These are phyloP conservation scores for Scaeva pyrastri DNA, from an alignment of 2,888 invertebrate genomes.

Conservation along the genomic window DNA sequence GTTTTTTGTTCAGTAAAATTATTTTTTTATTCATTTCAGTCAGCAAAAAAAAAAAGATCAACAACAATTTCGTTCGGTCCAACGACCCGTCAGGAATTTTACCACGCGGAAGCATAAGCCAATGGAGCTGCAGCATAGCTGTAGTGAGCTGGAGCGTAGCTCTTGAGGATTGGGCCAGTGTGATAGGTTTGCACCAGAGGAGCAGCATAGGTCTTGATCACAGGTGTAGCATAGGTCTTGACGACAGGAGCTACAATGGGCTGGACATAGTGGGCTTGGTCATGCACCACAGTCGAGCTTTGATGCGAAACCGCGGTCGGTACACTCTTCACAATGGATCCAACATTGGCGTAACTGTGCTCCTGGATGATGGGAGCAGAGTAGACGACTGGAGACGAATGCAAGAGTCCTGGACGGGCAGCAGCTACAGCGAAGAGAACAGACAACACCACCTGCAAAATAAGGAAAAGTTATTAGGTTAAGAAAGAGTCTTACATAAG, in stretches of 20 bases:
- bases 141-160: constrained; percentile 70
- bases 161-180: constrained; percentile 29
- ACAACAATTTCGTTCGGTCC: constrained; percentile 37
- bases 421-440: constrained; percentile 80
- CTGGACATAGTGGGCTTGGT: constrained; percentile 80
- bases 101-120: constrained; percentile 53
- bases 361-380: constrained; percentile 81
- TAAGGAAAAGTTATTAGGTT: background rate
- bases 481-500: background rate
- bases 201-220: constrained; percentile 45
- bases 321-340: constrained; percentile 80
- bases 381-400: constrained; percentile 76
- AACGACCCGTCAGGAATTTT: constrained; percentile 38
- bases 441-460: constrained; percentile 81
- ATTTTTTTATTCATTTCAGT: constrained; percentile 31
- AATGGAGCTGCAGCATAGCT: constrained; percentile 57
- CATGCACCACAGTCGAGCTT: constrained; percentile 85
- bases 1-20: too few species aligned
- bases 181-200: constrained; percentile 53
- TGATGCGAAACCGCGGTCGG: constrained; percentile 85
- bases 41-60: background rate
- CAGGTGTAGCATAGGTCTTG: constrained; percentile 76
- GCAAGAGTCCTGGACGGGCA: constrained; percentile 79
- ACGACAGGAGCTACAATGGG: constrained; percentile 79
- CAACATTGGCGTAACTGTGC: constrained; percentile 80